Evolutionary conservation across 1,140 invertebrate species (phyloP), one percentile per base, ranked within the genome.

Genomic region (Scaptomyza pallida): DNA sequence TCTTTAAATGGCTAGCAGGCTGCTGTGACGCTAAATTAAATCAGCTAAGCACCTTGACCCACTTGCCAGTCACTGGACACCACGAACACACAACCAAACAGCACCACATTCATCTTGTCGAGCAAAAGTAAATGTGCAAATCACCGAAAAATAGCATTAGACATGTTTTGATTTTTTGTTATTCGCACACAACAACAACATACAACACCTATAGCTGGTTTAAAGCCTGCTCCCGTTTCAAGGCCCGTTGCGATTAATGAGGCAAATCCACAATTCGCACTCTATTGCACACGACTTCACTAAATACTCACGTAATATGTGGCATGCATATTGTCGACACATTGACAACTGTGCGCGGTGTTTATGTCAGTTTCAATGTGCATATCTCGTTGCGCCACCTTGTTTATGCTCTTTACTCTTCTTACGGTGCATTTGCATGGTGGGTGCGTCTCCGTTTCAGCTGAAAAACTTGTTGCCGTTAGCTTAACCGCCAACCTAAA

Each of bases 31-130:
- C 82, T 52, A 86, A 81, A 85, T 85, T 85, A 88, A 85, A 72
- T 71, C 77, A 72, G 54, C 82, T 88, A 88, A 85, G 81, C 82
- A 85, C 82, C 81, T 85, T 86, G 81, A 81, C 81, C 81, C 67
- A 82, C 76, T 78, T 82, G 55, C 59, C 75, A 78, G 55, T 72
- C 75, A 26, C 23, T 26, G 23, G 23, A 26, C 23, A 26, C 23
- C 23, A 26, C 23, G 5, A 26, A 4, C 23, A 23, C 23, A 2
- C 23, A 23, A 23, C 23, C 4, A 23, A 23, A 23, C 23, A 23
- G 23, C 23, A 23, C 19, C 37, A 13, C 54, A 70, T 63, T 70
- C 59, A 70, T 26, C 23, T 26, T n/a, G 6, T 35, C 57, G 9
- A 9, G 45, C 13, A 26, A 5, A 10, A 15, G 16, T 47, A 83